Evolutionary conservation across 2,797 vertebrate genomes (phyloP), one percentile per base, ranked within the genome.

Genomic region (Pampus argenteus): DNA sequence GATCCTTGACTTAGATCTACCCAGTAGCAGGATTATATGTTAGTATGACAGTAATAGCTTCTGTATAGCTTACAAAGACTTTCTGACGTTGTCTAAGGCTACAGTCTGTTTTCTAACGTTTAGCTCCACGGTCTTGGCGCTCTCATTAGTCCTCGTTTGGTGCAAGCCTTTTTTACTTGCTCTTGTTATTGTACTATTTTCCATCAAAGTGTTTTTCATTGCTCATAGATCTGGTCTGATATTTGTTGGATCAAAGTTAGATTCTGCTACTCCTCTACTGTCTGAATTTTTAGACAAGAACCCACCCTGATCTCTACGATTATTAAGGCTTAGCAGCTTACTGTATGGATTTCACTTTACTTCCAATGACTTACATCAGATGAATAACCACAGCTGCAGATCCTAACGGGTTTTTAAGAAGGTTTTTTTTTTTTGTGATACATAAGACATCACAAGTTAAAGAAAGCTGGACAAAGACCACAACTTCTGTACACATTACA

Each of bases 191-290:
- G 49, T 69, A 66, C 54, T 72, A 57, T 71, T 71, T 71, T 78
- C 69, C 34, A 75, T 72, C 56, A 70, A 63, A 67, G 59, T 59
- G 20, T 68, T 69, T 76, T 65, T 50, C 6, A 29, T 13, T 20
- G 13, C 42, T 54, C 44, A 34, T 38, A 60, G 64, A 78, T 70
- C 63, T 47, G 29, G n/a, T 8, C 34, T 68, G 72, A 66, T 60
- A 73, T 76, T 67, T 71, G 38, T 38, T 13, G 71, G 67, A 82
- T 88, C 59, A 78, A 76, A 86, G 62, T 28, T 17, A 36, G 54
- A 71, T 40, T 51, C 40, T 49, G 2, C 54, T 28, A 38, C 47
- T 28, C 42, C 42, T 60, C 40, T 5, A 23, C 40, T 22, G 11
- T 79, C 64, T 61, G 47, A 62, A 58, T 63, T 50, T 8, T 44